Percentiles rank a stretch among this genome's conserved stretches.
phyloP scores from a whole-genome alignment of 2,113 vertebrate species.

The Oryzias melastigma region DNA sequence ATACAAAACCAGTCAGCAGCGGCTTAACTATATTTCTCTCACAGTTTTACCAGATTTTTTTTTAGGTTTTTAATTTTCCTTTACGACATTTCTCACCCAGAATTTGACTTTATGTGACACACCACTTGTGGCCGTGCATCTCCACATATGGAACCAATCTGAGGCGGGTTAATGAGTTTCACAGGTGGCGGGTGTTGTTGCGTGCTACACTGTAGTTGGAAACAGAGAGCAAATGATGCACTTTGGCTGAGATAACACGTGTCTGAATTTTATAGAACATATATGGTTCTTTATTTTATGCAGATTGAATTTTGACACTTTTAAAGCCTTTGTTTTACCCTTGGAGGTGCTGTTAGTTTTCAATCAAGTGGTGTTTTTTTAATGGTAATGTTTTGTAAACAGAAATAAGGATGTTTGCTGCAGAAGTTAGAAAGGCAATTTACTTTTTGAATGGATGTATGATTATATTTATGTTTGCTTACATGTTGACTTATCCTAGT shows the following conservation, averaged over 20 bases:
- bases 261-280: conserved; percentile 7
- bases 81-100: conserved; percentile 56
- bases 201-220: conserved; percentile 45
- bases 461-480: too few species aligned
- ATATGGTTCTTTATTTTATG: not conserved
- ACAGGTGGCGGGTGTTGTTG: conserved; percentile 66
- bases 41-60: conserved; percentile 38
- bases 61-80: not conserved
- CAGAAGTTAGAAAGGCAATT: too few species aligned
- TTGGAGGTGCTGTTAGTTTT: too few species aligned
- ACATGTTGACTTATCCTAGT: too few species aligned
- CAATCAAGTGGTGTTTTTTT: too few species aligned
- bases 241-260: conserved; percentile 25
- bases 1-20: conserved; percentile 15
- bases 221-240: conserved; percentile 46
- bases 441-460: too few species aligned
- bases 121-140: conserved; percentile 67
- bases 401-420: too few species aligned
- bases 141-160: conserved; percentile 73
- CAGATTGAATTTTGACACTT: too few species aligned
- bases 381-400: too few species aligned
- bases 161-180: conserved; percentile 65
- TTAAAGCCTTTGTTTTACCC: too few species aligned
- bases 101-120: conserved; percentile 68
- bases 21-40: conserved; percentile 49